Evolutionary conservation across 2,113 vertebrate species (phyloP), one percentile per base, ranked within the genome.

Genomic region (Lates calcarifer): DNA sequence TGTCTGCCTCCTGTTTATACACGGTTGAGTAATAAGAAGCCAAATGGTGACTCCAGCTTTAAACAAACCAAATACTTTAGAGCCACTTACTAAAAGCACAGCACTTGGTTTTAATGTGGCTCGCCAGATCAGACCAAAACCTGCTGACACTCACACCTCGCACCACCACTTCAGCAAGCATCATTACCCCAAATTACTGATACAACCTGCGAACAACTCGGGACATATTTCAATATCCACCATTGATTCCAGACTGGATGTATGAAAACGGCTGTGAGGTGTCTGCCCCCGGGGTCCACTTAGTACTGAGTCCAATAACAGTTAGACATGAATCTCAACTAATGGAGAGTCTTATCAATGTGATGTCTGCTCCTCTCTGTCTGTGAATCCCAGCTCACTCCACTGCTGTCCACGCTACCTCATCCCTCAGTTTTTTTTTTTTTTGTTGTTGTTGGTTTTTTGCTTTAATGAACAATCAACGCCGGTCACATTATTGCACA

Each of bases 301-400:
- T 91, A 91, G 77, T 77, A 79, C 76, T 56, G 24, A 82, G 82
- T 85, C 91, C 90, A 90, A 91, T 93, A 93, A 90, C 56, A 74
- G 79, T 90, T 84, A 88, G 86, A 85, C 85, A 83, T n/a, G 85
- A 79, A 73, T 74, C 77, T 79, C 1, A 0, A 62, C 71, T 90
- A 87, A 91, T 89, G 90, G 87, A 90, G 83, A 87, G 60, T 63
- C 82, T 89, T 87, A 87, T 91, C 90, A 91, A 64, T 87, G 82
- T 53, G 28, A 67, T 49, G 76, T 74, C 76, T 79, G 69, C 72
- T 72, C 77, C 58, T 79, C 45, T 58, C 77, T 71, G 62, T 89
- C 87, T 79, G 78, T 57, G 37, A 77, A 61, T 77, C 74, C 65
- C 53, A 51, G 14, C 60, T 62, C 64, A 74, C 65, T 33, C 61